A percentile compares a stretch with the other conserved stretches of the same genome.
These are phyloP conservation scores for Lepus europaeus DNA, from an alignment of 2,113 vertebrate species.

Conservation along the genomic window DNA sequence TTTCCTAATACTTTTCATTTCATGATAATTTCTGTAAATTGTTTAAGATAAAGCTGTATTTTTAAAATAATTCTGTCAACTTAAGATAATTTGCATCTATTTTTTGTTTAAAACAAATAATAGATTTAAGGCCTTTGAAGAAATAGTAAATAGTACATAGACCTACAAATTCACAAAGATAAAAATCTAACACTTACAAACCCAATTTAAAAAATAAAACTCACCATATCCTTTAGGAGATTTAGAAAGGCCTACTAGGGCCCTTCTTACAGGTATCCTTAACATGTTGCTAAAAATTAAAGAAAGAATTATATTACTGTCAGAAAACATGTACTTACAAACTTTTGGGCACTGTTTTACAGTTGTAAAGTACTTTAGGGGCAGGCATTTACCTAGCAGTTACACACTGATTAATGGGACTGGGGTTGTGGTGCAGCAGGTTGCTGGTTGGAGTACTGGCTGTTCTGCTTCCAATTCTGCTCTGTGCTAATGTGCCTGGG, in stretches of 20 bases:
- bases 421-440: no score
- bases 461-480: no score
- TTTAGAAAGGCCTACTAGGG: slow-evolving; percentile 87
- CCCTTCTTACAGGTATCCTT: slow-evolving; percentile 90
- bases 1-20: slow-evolving; percentile 28
- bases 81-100: slow-evolving; percentile 16
- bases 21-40: slow-evolving; percentile 21
- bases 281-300: slow-evolving; percentile 90
- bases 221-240: slow-evolving; percentile 89
- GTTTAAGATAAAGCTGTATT: slow-evolving; percentile 27
- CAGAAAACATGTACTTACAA: not conserved
- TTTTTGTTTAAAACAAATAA: slow-evolving; percentile 54
- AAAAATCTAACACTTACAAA: not conserved
- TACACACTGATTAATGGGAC: no score
- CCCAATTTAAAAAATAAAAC: slow-evolving; percentile 23
- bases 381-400: no score
- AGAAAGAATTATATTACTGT: slow-evolving; percentile 63
- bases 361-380: not conserved
- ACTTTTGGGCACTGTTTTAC: slow-evolving; percentile 18
- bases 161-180: slow-evolving; percentile 48
- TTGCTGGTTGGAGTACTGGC: no score
- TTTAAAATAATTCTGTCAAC: slow-evolving; percentile 41
- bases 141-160: slow-evolving; percentile 5
- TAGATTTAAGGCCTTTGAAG: not conserved
- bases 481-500: no score